These are phyloP conservation scores for Meiosimyza decipiens DNA, from an alignment of 2,888 invertebrate species.

Conservation along the genomic window DNA sequence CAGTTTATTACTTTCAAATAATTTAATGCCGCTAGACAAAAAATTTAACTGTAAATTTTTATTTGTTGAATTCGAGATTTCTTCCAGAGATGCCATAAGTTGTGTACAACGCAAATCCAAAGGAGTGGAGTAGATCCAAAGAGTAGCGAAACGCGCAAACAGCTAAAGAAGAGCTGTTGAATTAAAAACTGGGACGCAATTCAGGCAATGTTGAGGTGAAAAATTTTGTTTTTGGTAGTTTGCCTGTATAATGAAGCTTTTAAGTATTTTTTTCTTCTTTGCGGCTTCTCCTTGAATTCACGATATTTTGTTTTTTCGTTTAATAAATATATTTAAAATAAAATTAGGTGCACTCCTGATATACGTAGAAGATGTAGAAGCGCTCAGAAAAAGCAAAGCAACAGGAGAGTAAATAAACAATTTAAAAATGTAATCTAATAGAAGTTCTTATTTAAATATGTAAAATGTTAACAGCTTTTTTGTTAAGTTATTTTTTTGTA, in stretches of 20 bases:
- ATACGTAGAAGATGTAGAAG: too few species aligned
- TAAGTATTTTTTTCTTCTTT: too few species aligned
- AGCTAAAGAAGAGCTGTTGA: too few species aligned
- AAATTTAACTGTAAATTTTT: slow-evolving; percentile 37
- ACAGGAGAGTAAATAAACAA: slow-evolving; percentile 15
- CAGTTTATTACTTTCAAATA: slow-evolving; percentile 24
- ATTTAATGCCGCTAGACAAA: slow-evolving; percentile 10
- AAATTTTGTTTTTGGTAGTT: too few species aligned
- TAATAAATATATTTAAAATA: too few species aligned
- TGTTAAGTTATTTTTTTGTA: slow-evolving; percentile 6
- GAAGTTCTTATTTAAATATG: slow-evolving; percentile 17
- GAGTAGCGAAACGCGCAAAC: too few species aligned
- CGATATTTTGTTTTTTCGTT: too few species aligned
- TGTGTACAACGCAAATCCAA: slow-evolving; percentile 32
- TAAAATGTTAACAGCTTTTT: slow-evolving; percentile 28
- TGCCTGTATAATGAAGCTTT: too few species aligned
- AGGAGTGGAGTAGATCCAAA: neutral
- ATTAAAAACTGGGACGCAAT: too few species aligned
- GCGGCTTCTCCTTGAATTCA: too few species aligned
- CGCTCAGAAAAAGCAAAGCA: neutral
- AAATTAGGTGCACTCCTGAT: too few species aligned
- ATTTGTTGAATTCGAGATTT: slow-evolving; percentile 31
- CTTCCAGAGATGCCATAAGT: slow-evolving; percentile 56
- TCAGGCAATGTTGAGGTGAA: too few species aligned
- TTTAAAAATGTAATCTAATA: slow-evolving; percentile 11